A percentile compares a stretch with the other conserved stretches of the same genome.
Conservation (phyloP, 35 echinoderm and acorn worm genomes). For the Lytechinus variegatus region DNA sequence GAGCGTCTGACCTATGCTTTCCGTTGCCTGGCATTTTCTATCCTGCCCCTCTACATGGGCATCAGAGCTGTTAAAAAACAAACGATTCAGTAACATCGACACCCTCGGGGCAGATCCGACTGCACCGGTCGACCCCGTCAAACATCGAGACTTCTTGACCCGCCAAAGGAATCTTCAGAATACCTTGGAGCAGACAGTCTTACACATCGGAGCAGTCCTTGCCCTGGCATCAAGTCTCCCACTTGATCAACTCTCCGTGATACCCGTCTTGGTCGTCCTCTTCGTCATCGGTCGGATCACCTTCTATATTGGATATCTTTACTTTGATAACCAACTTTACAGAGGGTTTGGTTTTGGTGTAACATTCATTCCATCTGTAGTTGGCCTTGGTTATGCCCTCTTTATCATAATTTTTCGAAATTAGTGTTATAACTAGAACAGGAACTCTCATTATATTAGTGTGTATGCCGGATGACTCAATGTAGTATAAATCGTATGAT, state of each 20-base stretch:
- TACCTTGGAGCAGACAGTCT: slow-evolving; percentile 43
- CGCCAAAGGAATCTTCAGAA: slow-evolving; percentile 36
- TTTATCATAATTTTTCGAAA: neutral
- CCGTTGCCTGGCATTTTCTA: slow-evolving; percentile 29
- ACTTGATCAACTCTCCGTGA: neutral
- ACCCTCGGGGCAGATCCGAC: neutral
- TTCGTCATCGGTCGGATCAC: slow-evolving; percentile 50
- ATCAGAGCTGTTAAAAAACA: neutral
- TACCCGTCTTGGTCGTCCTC: slow-evolving; percentile 24
- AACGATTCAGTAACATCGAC: slow-evolving; percentile 45
- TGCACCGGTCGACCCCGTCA: no score
- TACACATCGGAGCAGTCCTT: slow-evolving; percentile 29
- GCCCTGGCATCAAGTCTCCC: slow-evolving; percentile 14
- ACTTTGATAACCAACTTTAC: neutral
- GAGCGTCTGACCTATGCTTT: slow-evolving; percentile 17
- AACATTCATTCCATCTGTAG: neutral
- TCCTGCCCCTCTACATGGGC: neutral
- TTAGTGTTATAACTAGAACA: neutral
- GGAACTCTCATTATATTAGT: no score
- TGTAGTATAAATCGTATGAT: no score
- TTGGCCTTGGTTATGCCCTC: neutral
- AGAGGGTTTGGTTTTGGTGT: slow-evolving; percentile 57
- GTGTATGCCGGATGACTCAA: no score
- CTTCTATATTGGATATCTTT: slow-evolving; percentile 22
- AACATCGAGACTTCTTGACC: no score